Evolutionary conservation across 2,797 vertebrate species (phyloP), one percentile per base, ranked within the genome.

Genomic region (Danio choprae): DNA sequence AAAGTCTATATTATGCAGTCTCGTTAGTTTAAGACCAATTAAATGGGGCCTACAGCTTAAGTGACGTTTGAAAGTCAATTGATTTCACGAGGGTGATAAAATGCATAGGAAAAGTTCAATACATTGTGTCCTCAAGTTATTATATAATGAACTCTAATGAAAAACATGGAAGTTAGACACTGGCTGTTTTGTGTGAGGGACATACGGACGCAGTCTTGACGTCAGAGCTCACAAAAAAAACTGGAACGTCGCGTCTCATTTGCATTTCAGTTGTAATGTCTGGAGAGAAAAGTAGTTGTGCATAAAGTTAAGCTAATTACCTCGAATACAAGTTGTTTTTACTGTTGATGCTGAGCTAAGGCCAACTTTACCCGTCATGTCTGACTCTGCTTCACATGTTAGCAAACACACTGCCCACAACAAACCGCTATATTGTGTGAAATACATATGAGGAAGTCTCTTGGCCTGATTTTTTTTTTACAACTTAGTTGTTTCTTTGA

Each of bases 91-190:
- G 18, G 13, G 53, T 64, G 64, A 64, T 55, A 16, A 4, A 55
- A 75, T 16, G 20, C 50, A 67, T 7, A 51, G 16, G 38, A 12
- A 8, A 53, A 18, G 41, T 10, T 56, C 38, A 41, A 7, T 51
- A 13, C 12, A 75, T 65, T 70, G 10, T 29, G 40, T 67, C 41
- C 51, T 38, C 4, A 48, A 77, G 51, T 67, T 68, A 77, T 77
- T 77, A 55, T 67, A 20, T 65, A 68, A 58, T 46, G 64, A 11
- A 29, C 46, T 20, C 15, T 83, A 67, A 81, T 75, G 63, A 79
- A 80, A 75, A 83, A 74, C 84, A 81, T 51, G 46, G 60, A 75
- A 51, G 65, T 29, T 10, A 16, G 55, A 84, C 70, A 65, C 48
- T 71, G 58, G 15, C 11, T 79, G 74, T 46, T 80, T 69, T 83